Base-by-base conservation (phyloP, 2,888 invertebrate species). In the Myopa tessellatipennis region DNA sequence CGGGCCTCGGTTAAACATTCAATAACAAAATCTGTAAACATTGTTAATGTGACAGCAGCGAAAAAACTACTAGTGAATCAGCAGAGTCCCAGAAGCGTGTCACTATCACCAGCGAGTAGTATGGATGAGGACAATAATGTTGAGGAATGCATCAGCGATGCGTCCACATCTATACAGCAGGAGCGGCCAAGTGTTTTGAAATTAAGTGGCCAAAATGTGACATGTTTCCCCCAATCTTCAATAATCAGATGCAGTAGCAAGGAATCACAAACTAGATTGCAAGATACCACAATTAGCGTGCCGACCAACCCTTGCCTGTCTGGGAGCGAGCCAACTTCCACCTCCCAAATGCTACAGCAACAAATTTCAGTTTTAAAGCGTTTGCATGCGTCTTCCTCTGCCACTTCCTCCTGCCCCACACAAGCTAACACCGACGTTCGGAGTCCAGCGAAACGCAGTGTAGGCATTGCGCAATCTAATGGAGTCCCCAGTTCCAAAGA, bases 1-100 rank as follows among this genome's bases (percentile, higher is more conserved):
- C 81, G 87, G 0, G 82, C 83, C 7, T 87, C 87, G 14, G 89
- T 90, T 4, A 90, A 89, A 80, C 84, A 84, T 68, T 88, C 90
- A 38, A 90, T 90, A 79, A 84, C 87, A 3, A 87, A 89, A 80
- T 90, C 90, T 82, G 86, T 90, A 75, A 84, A 87, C 82, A 85
- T 90, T 63, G 88, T 89, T 4, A 88, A 87, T 82, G 82, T 85
- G 36, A 87, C 87, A 18, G 85, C 87, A 6, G 88, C 87, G 4
- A 86, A 86, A 52, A 87, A 86, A 81, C 80, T 89, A 45, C 74
- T 78, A 26, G 4, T 10, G 26, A 67, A 60, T 18, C 68, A 68
- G n/a, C 68, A 76, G 7, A 76, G 81, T 34, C 81, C 80, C 34
- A 81, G 79, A 70, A 80, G 83, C 34, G 74, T 79, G 70, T 84